A percentile compares a stretch with the other conserved stretches of the same genome.
Conservation (phyloP, 1,140 invertebrate species). For the Lethrus apterus region DNA sequence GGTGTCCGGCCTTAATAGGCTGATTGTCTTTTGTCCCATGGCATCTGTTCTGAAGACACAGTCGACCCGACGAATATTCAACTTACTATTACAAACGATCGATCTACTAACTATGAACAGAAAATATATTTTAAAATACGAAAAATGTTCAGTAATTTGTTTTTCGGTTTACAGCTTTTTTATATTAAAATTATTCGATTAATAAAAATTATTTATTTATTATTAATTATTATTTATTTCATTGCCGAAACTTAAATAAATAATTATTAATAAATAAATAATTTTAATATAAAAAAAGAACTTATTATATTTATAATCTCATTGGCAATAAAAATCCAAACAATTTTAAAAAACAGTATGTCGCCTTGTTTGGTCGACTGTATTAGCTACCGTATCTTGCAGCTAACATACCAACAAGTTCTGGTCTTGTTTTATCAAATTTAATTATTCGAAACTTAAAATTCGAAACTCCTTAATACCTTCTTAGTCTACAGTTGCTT, state of each 20-base stretch:
- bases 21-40: slow-evolving; percentile 42
- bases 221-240: too few relatives aligned
- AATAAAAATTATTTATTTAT: too few relatives aligned
- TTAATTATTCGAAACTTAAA: slow-evolving; percentile 30
- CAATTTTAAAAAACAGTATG: background rate
- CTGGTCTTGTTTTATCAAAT: slow-evolving; percentile 29
- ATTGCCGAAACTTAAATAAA: too few relatives aligned
- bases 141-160: too few relatives aligned
- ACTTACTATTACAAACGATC: too few relatives aligned
- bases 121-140: too few relatives aligned
- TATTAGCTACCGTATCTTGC: slow-evolving; percentile 25
- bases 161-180: too few relatives aligned
- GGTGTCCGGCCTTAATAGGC: slow-evolving; percentile 42
- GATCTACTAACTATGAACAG: too few relatives aligned
- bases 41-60: slow-evolving; percentile 36
- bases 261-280: too few relatives aligned
- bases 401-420: slow-evolving; percentile 27
- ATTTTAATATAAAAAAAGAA: too few relatives aligned
- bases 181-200: too few relatives aligned
- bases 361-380: slow-evolving; percentile 15
- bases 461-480: slow-evolving; percentile 17
- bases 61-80: slow-evolving; percentile 30
- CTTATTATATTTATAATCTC: too few relatives aligned
- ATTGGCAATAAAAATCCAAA: background rate
- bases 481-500: slow-evolving; percentile 9